Base-by-base conservation (phyloP, 2,888 invertebrate genomes). In the Pandemis cinnamomeana region DNA sequence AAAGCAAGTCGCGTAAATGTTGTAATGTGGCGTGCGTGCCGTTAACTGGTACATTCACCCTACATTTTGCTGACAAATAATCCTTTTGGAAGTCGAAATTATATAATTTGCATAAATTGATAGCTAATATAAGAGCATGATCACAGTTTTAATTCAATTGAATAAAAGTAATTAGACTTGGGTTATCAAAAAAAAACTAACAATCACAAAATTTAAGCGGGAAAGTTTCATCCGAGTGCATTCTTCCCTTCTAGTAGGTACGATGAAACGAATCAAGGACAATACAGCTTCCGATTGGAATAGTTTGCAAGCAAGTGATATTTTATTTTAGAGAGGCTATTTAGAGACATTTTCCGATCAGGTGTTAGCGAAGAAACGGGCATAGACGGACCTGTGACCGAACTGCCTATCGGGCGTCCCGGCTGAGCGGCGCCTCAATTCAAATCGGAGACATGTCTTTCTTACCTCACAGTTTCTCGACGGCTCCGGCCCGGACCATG, bases 381-480 rank as follows among this genome's bases (percentile, higher is more conserved):
- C 6, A 7, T 48, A 48, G 13, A 0, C 20, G 8, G 15, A 20
- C 8, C 2, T 48, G 27, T 2, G 44, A 44, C 61, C 2, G 0
- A 42, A 42, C 36, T 11, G 48, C 55, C 10, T 63, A 27, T 48
- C 20, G 46, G 44, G 11, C 15, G 63, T 20, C 20, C 46, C 70
- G 66, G n/a, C 66, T 44, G n/a, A 11, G 15, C 61, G 74, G 74
- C 74, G 71, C 74, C 74, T 71, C 66, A 62, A 67, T 74, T 71
- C 66, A 71, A 74, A 74, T 53, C 36, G 4, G n/a, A 51, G 41
- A 61, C 15, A 11, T 8, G 27, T 41, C n/a, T 20, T 63, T 63
- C 86, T 88, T 88, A 96, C 95, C 93, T 96, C 96, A 86, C 95
- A 95, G 79, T 95, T 95, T 81, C 96, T 95, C 2, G 92, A 95